Percentiles rank a stretch among this genome's conserved stretches.
Conservation (phyloP, 1,140 invertebrate species). For the Heliconius nattereri region DNA sequence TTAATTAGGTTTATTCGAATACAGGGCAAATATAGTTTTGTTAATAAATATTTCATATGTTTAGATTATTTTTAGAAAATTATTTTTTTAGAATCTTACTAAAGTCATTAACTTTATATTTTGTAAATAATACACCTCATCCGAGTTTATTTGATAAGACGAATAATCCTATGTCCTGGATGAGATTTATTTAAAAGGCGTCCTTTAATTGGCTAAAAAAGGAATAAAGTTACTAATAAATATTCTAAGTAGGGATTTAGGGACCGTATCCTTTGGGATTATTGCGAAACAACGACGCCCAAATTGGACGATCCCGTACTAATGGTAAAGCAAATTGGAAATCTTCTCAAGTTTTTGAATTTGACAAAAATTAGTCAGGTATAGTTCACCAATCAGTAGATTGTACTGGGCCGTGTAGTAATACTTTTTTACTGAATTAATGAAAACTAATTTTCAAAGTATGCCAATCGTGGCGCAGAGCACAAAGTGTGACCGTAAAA, state of each 20-base stretch:
- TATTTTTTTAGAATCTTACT: too few relatives aligned
- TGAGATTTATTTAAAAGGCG: conserved; percentile 35
- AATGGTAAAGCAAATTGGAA: conserved; percentile 17
- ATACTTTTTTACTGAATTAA: too few relatives aligned
- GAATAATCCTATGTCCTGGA: conserved; percentile 24
- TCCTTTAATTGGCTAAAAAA: conserved; percentile 37
- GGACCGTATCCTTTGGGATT: conserved; percentile 37
- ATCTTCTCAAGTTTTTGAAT: not conserved
- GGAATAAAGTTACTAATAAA: conserved; percentile 37
- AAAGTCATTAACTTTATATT: too few relatives aligned
- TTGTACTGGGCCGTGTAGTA: too few relatives aligned
- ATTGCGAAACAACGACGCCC: conserved; percentile 31
- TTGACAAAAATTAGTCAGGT: not conserved
- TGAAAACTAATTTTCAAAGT: too few relatives aligned
- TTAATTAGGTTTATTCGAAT: too few relatives aligned
- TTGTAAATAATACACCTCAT: too few relatives aligned
- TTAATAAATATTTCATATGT: too few relatives aligned
- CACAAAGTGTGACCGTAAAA: too few relatives aligned
- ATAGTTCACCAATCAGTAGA: not conserved
- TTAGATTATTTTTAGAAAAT: too few relatives aligned
- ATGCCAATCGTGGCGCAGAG: too few relatives aligned
- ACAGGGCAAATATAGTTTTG: too few relatives aligned
- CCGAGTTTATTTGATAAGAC: conserved; percentile 16
- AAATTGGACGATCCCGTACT: conserved; percentile 31
- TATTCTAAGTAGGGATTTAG: conserved; percentile 37